A percentile compares a stretch with the other conserved stretches of the same genome.
These are phyloP conservation scores for Deilephila porcellus DNA, from an alignment of 2,888 invertebrate genomes.

Conservation along the genomic window DNA sequence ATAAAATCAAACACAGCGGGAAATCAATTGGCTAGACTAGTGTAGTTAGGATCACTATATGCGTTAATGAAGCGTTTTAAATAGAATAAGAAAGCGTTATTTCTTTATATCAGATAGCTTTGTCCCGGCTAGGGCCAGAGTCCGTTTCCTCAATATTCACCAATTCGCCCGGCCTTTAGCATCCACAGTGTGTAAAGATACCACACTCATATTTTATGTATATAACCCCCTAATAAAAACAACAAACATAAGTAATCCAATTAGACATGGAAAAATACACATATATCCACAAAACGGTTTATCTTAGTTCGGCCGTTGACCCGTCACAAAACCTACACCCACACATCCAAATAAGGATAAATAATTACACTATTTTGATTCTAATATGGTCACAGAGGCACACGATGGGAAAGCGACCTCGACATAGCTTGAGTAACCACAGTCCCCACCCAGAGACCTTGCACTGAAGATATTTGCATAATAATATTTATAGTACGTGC, in stretches of 20 bases:
- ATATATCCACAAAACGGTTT: background rate
- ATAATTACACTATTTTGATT: background rate
- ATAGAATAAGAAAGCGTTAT: too few species aligned
- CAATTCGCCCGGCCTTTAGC: too few species aligned
- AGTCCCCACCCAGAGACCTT: constrained; percentile 49
- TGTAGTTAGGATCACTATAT: too few species aligned
- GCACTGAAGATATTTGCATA: constrained; percentile 47
- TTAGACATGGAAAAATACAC: background rate
- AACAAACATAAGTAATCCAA: background rate
- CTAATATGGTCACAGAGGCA: constrained; percentile 36
- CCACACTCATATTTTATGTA: background rate
- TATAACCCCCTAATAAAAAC: background rate
- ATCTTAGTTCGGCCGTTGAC: background rate
- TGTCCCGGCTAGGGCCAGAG: too few species aligned
- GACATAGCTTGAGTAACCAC: constrained; percentile 41
- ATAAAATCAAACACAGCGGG: too few species aligned
- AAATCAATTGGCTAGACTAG: too few species aligned
- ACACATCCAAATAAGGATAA: background rate
- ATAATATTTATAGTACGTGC: constrained; percentile 7
- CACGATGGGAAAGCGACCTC: constrained; percentile 64
- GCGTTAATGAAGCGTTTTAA: too few species aligned
- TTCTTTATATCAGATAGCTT: too few species aligned
- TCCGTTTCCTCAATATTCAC: too few species aligned
- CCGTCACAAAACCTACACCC: constrained; percentile 1
- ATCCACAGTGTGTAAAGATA: too few species aligned